Conservation (phyloP, 2,888 invertebrate genomes). For the Pachydiplax longipennis region DNA sequence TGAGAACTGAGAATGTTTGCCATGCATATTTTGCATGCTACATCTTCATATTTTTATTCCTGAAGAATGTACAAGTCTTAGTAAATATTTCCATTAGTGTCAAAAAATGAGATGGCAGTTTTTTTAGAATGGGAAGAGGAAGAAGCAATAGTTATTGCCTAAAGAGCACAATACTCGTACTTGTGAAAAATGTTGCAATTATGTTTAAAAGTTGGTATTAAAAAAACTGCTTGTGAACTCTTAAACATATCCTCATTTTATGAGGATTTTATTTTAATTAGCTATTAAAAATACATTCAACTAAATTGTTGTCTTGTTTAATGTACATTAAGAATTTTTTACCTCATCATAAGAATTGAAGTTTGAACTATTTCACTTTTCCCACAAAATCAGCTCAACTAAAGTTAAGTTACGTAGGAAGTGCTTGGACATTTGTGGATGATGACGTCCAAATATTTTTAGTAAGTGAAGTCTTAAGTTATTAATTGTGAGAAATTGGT, state of each 20-base stretch:
- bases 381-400: slow-evolving; percentile 16
- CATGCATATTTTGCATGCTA: slow-evolving; percentile 22
- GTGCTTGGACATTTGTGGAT: neutral
- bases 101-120: slow-evolving; percentile 10
- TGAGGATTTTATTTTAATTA: slow-evolving; percentile 39
- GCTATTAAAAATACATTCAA: slow-evolving; percentile 29
- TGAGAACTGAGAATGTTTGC: slow-evolving; percentile 28
- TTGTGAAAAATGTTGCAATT: slow-evolving; percentile 11
- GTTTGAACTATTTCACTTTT: slow-evolving; percentile 13
- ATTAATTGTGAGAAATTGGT: slow-evolving; percentile 17
- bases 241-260: slow-evolving; percentile 2
- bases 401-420: slow-evolving; percentile 32
- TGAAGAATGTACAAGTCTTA: slow-evolving; percentile 44
- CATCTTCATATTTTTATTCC: slow-evolving; percentile 40
- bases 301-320: slow-evolving; percentile 26
- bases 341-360: slow-evolving; percentile 3
- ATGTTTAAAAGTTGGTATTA: slow-evolving; percentile 21
- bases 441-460: slow-evolving; percentile 14
- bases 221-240: slow-evolving; percentile 36
- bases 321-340: slow-evolving; percentile 29
- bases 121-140: slow-evolving; percentile 20
- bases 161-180: slow-evolving; percentile 28
- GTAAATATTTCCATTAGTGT: slow-evolving; percentile 38
- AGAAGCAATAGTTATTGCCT: slow-evolving; percentile 19
- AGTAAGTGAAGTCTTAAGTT: slow-evolving; percentile 36